phyloP scores from a whole-genome alignment of 2,113 vertebrate genomes.

The Corapipo altera region DNA sequence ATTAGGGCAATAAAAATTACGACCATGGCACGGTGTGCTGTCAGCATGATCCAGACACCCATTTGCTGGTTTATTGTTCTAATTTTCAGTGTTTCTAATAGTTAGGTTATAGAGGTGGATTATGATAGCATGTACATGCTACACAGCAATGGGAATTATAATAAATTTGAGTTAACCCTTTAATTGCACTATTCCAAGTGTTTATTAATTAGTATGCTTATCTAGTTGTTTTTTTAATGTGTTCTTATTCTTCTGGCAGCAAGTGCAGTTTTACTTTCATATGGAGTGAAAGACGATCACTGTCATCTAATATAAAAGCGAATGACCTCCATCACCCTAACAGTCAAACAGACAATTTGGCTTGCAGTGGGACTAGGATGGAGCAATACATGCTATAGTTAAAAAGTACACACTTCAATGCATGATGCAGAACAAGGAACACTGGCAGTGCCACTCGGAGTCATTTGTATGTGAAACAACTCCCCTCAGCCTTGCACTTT shows the following conservation, averaged over 20 bases:
- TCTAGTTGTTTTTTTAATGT: background rate
- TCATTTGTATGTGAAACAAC: rapidly evolving
- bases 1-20: background rate
- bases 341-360: background rate
- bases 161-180: background rate
- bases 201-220: background rate
- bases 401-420: background rate
- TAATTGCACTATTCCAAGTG: background rate
- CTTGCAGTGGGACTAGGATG: background rate
- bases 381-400: background rate
- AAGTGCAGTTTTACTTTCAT: background rate
- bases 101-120: background rate
- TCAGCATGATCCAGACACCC: background rate
- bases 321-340: background rate
- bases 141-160: background rate
- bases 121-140: background rate
- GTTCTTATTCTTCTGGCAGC: background rate
- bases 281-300: background rate
- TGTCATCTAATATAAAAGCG: background rate
- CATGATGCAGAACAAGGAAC: background rate
- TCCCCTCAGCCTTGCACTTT: background rate
- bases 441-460: background rate
- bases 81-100: background rate
- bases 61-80: background rate
- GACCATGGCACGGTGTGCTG: background rate